A percentile compares a stretch with the other conserved stretches of the same genome.
Evolutionary conservation across 92 coral and sea anemone species (phyloP).

Genomic region (Meandrina meandrites): DNA sequence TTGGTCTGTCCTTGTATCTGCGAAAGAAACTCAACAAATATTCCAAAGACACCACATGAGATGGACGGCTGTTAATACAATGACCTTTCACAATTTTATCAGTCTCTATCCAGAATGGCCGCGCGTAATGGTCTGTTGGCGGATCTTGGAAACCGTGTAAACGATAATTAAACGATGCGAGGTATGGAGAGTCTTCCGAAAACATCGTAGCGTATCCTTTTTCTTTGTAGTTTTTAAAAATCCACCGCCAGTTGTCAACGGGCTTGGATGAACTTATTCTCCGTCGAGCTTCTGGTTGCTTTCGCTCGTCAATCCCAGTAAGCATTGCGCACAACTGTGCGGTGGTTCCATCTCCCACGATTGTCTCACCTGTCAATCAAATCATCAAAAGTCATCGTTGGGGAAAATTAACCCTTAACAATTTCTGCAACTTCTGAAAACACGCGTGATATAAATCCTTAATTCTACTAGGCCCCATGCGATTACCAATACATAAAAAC

Average conservation of each 20-base stretch:
- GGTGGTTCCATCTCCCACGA: conserved; percentile 84
- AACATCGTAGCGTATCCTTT: conserved; percentile 71
- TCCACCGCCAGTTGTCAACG: conserved; percentile 79
- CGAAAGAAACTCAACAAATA: conserved; percentile 61
- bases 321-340: conserved; percentile 80
- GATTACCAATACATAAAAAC: too few relatives aligned
- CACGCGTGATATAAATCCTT: too few relatives aligned
- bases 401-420: neutral
- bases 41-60: conserved; percentile 57
- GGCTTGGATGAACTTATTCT: conserved; percentile 61
- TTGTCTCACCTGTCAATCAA: conserved; percentile 55
- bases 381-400: neutral
- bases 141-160: conserved; percentile 52
- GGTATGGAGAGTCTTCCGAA: conserved; percentile 53
- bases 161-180: conserved; percentile 55
- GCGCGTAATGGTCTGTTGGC: conserved; percentile 68
- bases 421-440: too few relatives aligned
- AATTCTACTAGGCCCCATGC: too few relatives aligned
- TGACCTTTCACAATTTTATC: conserved; percentile 1
- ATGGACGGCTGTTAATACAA: conserved; percentile 54
- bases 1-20: conserved; percentile 56
- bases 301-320: conserved; percentile 74
- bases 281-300: conserved; percentile 76
- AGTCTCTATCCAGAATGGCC: conserved; percentile 62
- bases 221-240: conserved; percentile 61